A percentile compares a stretch with the other conserved stretches of the same genome.
Conservation (phyloP, 2,888 invertebrate species). For the Microplitis deprimator region DNA sequence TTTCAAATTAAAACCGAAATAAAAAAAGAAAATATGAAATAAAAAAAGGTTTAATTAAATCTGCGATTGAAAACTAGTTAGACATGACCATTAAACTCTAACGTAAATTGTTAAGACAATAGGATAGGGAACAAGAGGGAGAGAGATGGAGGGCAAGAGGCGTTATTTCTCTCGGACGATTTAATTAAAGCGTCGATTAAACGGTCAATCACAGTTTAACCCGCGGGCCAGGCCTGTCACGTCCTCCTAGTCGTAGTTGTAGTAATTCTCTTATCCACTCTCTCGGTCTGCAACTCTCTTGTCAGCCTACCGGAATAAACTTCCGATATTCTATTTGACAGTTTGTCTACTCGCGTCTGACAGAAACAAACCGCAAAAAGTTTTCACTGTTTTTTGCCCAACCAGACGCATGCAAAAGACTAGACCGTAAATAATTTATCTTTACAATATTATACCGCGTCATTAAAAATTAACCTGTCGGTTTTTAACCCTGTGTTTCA, state of each 20-base stretch:
- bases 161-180: constrained; percentile 53
- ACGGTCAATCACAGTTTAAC: constrained; percentile 64
- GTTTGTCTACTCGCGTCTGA: constrained; percentile 10
- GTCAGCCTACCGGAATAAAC: constrained; percentile 35
- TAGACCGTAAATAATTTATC: too few species aligned
- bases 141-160: not conserved
- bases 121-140: not conserved
- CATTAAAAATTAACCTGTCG: too few species aligned
- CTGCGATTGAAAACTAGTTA: not conserved
- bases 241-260: constrained; percentile 48
- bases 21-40: not conserved
- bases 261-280: constrained; percentile 53
- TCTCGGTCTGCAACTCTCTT: constrained; percentile 27
- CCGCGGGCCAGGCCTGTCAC: constrained; percentile 49
- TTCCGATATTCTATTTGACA: constrained; percentile 24
- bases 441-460: too few species aligned
- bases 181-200: constrained; percentile 66
- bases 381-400: not conserved
- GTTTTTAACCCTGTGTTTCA: too few species aligned
- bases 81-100: constrained; percentile 27
- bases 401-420: too few species aligned
- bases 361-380: not conserved
- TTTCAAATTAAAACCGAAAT: too few species aligned
- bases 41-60: not conserved
- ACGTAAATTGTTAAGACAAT: constrained; percentile 52